Percentiles rank a stretch among this genome's conserved stretches.
These are phyloP conservation scores for Chloroceryle amazona DNA, from an alignment of 2,797 vertebrate genomes.

Conservation along the genomic window DNA sequence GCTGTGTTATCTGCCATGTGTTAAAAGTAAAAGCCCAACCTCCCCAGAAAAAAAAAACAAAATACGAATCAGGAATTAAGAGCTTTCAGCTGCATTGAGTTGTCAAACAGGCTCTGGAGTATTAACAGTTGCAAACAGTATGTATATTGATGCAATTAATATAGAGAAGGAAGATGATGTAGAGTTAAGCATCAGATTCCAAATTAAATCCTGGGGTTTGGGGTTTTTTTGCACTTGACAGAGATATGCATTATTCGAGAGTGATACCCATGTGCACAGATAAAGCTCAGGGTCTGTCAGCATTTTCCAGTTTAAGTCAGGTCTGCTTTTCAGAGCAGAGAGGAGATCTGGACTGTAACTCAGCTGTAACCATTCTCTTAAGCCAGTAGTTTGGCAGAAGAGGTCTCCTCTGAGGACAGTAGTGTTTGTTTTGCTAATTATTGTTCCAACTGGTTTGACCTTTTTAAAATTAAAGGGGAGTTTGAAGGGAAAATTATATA, in stretches of 20 bases:
- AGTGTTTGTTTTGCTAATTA: conserved; percentile 20
- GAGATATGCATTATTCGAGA: background rate
- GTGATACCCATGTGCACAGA: background rate
- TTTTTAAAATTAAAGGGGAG: background rate
- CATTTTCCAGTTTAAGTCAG: background rate
- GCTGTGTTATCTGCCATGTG: background rate
- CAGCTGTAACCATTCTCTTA: background rate
- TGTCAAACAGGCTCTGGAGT: conserved; percentile 54
- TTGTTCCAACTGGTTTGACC: background rate
- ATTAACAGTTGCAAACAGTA: conserved; percentile 25
- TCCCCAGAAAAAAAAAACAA: background rate
- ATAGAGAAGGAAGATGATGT: background rate
- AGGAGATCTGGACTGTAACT: background rate
- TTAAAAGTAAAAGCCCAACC: background rate
- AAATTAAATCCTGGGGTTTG: background rate
- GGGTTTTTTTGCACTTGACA: background rate
- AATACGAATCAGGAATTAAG: conserved; percentile 44
- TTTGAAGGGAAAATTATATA: background rate
- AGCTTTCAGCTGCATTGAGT: conserved; percentile 60
- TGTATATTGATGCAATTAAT: background rate
- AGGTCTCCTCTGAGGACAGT: background rate
- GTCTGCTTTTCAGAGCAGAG: background rate
- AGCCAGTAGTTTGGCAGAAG: background rate
- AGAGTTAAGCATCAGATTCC: background rate
- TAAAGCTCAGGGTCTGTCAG: background rate